Base-by-base conservation (phyloP, 2,888 invertebrate genomes). In the Odontocolon sp. region DNA sequence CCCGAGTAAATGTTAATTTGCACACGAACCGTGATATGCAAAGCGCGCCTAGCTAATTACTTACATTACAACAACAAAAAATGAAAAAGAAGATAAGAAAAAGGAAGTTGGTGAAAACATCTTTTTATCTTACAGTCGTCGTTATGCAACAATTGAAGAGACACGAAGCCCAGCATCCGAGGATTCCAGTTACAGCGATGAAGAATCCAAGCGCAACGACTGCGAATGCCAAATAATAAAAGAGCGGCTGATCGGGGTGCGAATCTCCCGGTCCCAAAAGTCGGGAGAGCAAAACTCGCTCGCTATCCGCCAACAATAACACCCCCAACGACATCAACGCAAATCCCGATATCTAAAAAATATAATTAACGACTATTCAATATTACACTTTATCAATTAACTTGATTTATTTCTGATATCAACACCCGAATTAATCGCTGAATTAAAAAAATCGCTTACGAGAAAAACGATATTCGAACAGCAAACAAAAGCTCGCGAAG, bases 141-240 rank as follows among this genome's bases (percentile, higher is more conserved):
- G 96, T 91, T 79, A 95, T 93, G 82, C 94, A 94, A 85, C 95
- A 95, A 83, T 94, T 95, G 80, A 94, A 94, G 83, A 95, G 92
- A 84, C 95, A 95, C 0, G 95, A 94, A 0, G 95, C 95, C 96
- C 96, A 96, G 89, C 95, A 96, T 54, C 96, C 96, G 16, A 96
- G 90, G 50, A 96, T 93, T 2, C 95, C 94, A 0, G 94, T 93
- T 3, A 94, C 91, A 64, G 95, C 93, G 59, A 95, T 92, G 33
- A 94, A 89, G 64, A 96, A 91, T 0, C 96, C 96, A 0, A 94
- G 92, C 0, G 92, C 92, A n/a, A 95, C 92, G 57, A 95, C 89
- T 1, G 93, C 94, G 56, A 96, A 92, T 0, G 95, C 94, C 4
- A 95, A 91, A 86, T 96, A 96, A 87, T 96, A 95, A 83, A 96